Evolutionary conservation across 2,888 invertebrate species (phyloP).

Genomic region (Netelia inedita): DNA sequence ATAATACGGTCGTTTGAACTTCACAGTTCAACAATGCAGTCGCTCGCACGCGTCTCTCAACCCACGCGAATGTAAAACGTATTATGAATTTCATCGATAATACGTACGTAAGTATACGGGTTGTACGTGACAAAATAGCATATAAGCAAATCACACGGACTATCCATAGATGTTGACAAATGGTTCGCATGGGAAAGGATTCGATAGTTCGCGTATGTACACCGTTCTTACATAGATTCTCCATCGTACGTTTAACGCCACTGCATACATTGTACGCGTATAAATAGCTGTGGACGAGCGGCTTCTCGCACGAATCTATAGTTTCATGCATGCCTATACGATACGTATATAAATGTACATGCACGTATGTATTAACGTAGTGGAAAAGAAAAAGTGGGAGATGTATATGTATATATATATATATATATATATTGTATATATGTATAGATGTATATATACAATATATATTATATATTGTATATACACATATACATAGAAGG

Average conservation of each 20-base stretch:
- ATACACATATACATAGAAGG: constrained; percentile 45
- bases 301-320: constrained; percentile 16
- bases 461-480: constrained; percentile 24
- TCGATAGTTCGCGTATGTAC: background rate
- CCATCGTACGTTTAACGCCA: constrained; percentile 3
- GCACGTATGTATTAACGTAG: background rate
- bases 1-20: too few species aligned
- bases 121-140: background rate
- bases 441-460: background rate
- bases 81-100: constrained; percentile 18
- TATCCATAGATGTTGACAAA: background rate
- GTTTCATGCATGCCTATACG: background rate
- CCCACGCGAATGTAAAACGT: constrained; percentile 72
- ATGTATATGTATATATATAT: constrained; percentile 15
- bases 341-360: constrained; percentile 14
- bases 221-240: constrained; percentile 15
- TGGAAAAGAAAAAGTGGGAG: background rate
- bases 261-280: constrained; percentile 10
- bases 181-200: background rate
- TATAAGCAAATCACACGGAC: constrained; percentile 52
- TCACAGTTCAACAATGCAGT: too few species aligned
- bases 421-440: background rate
- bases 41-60: too few species aligned
- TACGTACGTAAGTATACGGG: background rate
- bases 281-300: constrained; percentile 45